phyloP scores from a whole-genome alignment of 2,888 invertebrate genomes.

The Parelbella ahira region DNA sequence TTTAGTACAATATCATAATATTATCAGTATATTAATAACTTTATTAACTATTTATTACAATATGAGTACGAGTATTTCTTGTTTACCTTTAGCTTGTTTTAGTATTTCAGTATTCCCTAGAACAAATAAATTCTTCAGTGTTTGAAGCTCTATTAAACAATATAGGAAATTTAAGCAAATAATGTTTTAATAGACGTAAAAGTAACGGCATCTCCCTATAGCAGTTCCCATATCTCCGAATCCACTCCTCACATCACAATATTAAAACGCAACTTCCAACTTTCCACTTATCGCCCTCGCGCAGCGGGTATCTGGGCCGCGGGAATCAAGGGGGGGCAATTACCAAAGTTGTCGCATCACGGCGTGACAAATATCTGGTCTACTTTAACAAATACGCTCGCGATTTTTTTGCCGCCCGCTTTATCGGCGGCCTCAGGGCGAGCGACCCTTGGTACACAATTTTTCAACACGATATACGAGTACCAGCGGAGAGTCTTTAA shows the following conservation, averaged over 20 bases:
- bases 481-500: slow-evolving; percentile 73
- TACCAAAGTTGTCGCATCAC: slow-evolving; percentile 58
- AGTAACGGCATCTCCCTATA: no score
- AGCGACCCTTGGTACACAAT: slow-evolving; percentile 68
- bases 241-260: slow-evolving; percentile 25
- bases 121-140: no score
- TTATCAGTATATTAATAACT: no score
- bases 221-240: slow-evolving; percentile 14
- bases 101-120: no score
- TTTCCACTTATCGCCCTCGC: slow-evolving; percentile 20
- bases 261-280: slow-evolving; percentile 23
- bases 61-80: no score
- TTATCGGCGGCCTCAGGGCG: slow-evolving; percentile 72
- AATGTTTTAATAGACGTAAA: no score
- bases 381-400: slow-evolving; percentile 68
- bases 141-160: no score
- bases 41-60: no score
- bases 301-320: slow-evolving; percentile 20
- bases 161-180: no score
- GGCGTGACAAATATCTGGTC: slow-evolving; percentile 71
- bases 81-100: no score
- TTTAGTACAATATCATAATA: no score
- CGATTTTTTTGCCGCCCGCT: slow-evolving; percentile 57
- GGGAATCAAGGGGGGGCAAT: slow-evolving; percentile 54
- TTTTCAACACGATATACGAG: slow-evolving; percentile 73